Evolutionary conservation across 2,888 invertebrate species (phyloP), one percentile per base, ranked within the genome.

Genomic region (Lottia scabra): DNA sequence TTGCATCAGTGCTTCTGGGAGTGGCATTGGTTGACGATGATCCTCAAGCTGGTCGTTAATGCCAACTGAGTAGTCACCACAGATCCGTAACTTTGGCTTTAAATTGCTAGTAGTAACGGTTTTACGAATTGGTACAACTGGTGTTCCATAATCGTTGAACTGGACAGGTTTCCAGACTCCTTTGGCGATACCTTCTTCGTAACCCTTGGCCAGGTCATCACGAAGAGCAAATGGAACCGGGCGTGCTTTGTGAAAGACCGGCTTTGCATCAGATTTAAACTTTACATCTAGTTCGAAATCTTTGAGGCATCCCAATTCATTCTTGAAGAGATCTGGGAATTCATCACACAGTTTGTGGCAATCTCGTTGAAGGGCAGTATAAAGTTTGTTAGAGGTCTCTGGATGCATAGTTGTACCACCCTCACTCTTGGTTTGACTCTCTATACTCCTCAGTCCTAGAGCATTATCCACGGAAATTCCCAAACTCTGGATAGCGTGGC

Each of bases 151-250:
- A 23, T 48, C 15, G 62, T 68, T 68, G 3, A 68, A 6, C 43
- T 67, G 67, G 19, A 65, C 65, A 6, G 65, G 43, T 43, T 43
- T 45, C 66, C 66, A 66, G 26, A 56, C 30, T n/a, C 27, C 68
- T 27, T 56, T 68, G 56, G 56, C 62, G 68, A 68, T 68, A n/a
- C 62, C 68, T 27, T 56, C 56, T 38, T 68, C 62, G 6, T 38
- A 12, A 15, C 62, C 71, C 19, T 27, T 15, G 1, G 68, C 68
- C 13, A 74, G 23, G 43, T 63, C 45, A 5, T 74, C 72, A 0
- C 68, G 64, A 12, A 68, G 19, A 12, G 71, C 72, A 30, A 65
- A 70, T n/a, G 73, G 73, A 6, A 73, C 63, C 1, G 73, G 73
- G 4, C 73, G n/a, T 13, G 73, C 63, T 16, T 64, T 74, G 44